Conservation (phyloP, 2,888 invertebrate genomes). For the Acronicta alni region DNA sequence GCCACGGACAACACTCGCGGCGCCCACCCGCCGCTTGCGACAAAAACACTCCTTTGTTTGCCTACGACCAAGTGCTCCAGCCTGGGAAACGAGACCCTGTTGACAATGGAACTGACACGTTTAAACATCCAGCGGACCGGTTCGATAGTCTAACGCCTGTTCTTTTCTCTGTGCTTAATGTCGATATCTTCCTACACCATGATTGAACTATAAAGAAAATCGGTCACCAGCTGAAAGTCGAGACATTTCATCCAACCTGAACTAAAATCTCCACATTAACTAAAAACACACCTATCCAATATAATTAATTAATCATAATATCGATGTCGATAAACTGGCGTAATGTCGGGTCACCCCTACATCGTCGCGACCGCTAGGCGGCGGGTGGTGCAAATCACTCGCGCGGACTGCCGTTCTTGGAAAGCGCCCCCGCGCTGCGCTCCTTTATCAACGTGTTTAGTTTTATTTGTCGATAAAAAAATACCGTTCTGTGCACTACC, state of each 20-base stretch:
- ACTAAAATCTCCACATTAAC: constrained; percentile 36
- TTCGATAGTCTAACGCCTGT: constrained; percentile 23
- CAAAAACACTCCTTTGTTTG: constrained; percentile 89
- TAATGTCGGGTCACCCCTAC: constrained; percentile 67
- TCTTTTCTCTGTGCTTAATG: constrained; percentile 16
- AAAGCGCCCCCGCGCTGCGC: constrained; percentile 73
- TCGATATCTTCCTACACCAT: not conserved
- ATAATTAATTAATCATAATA: constrained; percentile 45
- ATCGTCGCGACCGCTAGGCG: constrained; percentile 80
- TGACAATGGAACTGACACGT: constrained; percentile 58
- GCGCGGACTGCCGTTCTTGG: constrained; percentile 88
- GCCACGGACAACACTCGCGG: constrained; percentile 81
- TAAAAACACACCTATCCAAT: constrained; percentile 19
- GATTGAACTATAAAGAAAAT: not conserved
- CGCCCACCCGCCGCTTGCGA: constrained; percentile 83
- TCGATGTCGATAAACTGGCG: constrained; percentile 67
- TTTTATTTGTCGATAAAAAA: constrained; percentile 78
- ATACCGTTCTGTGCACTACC: constrained; percentile 49
- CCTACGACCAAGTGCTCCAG: constrained; percentile 61
- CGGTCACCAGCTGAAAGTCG: not conserved
- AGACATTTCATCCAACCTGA: constrained; percentile 3
- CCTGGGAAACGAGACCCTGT: constrained; percentile 47
- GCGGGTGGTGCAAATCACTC: constrained; percentile 88
- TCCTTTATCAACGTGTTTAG: constrained; percentile 68
- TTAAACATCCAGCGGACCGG: constrained; percentile 44